Base-by-base conservation (phyloP, 2,113 vertebrate species). In the Carassius gibelio region DNA sequence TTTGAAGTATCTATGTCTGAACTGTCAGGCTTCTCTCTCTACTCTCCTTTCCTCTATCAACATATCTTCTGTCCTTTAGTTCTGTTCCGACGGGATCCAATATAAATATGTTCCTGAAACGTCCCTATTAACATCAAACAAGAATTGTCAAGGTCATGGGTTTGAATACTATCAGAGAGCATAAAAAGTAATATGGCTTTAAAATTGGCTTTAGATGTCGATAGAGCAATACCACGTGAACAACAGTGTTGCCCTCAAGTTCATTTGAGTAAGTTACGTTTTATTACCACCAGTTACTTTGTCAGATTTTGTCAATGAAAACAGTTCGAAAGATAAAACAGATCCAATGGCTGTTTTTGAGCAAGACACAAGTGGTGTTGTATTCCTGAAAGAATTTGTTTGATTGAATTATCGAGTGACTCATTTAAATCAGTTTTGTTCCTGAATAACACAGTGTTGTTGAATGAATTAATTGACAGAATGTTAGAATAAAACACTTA, bases 1-100 rank as follows among this genome's bases (percentile, higher is more conserved):
- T 88, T 88, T 92, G 90, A 90, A 87, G 89, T 87, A 88, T 92
- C 91, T 91, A 89, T 92, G 90, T 92, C 89, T 83, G 84, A 90
- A 91, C 92, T 89, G 93, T 87, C 86, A 87, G 59, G 84, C 87
- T 88, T 88, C 84, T 77, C 80, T 92, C 87, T 89, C 85, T 90
- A 81, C 89, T 79, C 66, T 85, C 88, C 82, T 90, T 87, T 66
- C 85, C 82, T 88, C 75, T 85, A 89, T 86, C 84, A 62, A 64
- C 76, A 34, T 23, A 78, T 75, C 83, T 75, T 83, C 68, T 80
- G 50, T 50, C 69, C 82, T 84, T 83, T 79, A 48, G 78, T 83
- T 84, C 76, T 68, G 81, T 81, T 75, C 64, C 82, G 78, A 59
- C 26, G 68, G 38, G 23, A 59, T 69, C 21, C 45, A 66, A 23